These are phyloP conservation scores for Caranx melampygus DNA, from an alignment of 2,113 vertebrate genomes.

Conservation along the genomic window DNA sequence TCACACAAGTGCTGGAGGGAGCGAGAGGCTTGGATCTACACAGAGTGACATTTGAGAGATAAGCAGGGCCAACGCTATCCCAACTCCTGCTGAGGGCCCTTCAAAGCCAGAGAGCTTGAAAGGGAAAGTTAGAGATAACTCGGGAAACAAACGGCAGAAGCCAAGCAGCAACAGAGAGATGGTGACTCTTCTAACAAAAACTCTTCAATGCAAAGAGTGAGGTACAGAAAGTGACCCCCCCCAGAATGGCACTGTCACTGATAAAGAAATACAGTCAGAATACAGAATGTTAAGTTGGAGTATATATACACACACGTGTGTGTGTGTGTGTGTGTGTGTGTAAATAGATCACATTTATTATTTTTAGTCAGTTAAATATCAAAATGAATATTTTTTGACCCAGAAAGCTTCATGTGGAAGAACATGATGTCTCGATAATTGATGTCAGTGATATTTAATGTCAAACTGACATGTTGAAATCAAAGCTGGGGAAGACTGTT, in stretches of 20 bases:
- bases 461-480: neutral
- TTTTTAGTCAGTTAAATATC: neutral
- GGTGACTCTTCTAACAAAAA: neutral
- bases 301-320: too few relatives aligned
- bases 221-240: too few relatives aligned
- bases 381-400: neutral
- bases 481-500: neutral
- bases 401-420: neutral
- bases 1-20: neutral
- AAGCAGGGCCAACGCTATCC: conserved; percentile 44
- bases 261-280: too few relatives aligned
- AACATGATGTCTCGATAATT: neutral
- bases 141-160: conserved; percentile 12
- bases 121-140: conserved; percentile 43
- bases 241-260: too few relatives aligned
- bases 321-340: too few relatives aligned
- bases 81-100: conserved; percentile 46
- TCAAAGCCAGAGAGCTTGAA: conserved; percentile 64
- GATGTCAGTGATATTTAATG: too few relatives aligned
- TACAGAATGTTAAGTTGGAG: too few relatives aligned
- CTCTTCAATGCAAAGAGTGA: neutral
- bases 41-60: conserved; percentile 58
- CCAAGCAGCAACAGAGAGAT: neutral
- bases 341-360: neutral
- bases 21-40: conserved; percentile 26